Evolutionary conservation across 2,797 vertebrate species (phyloP).

Genomic region (Darevskia nairensis): DNA sequence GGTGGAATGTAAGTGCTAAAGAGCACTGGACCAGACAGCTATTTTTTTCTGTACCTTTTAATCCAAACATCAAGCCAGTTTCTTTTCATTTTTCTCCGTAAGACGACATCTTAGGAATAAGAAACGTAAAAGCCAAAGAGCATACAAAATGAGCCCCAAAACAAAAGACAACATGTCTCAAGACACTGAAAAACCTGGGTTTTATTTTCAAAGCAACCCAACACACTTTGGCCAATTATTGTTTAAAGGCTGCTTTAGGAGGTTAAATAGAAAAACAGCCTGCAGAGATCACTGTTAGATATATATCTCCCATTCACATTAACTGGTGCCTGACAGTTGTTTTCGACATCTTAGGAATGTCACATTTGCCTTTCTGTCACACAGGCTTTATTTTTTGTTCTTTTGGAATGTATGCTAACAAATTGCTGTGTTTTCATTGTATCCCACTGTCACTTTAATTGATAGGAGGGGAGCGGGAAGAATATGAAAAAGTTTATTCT

Average conservation of each 20-base stretch:
- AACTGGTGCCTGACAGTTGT: too few relatives aligned
- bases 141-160: too few relatives aligned
- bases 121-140: too few relatives aligned
- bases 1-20: not conserved
- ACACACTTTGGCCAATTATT: too few relatives aligned
- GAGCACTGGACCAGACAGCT: not conserved
- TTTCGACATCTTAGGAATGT: constrained; percentile 13
- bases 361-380: constrained; percentile 9
- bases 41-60: not conserved
- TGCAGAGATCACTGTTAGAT: too few relatives aligned
- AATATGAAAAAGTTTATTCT: constrained; percentile 65
- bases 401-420: constrained; percentile 45
- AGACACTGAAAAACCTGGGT: too few relatives aligned
- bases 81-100: constrained; percentile 40
- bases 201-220: too few relatives aligned
- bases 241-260: too few relatives aligned
- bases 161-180: too few relatives aligned
- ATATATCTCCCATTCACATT: too few relatives aligned
- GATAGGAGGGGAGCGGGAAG: constrained; percentile 28
- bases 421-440: constrained; percentile 63
- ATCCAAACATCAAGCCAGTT: constrained; percentile 49
- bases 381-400: not conserved
- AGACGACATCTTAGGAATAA: constrained; percentile 7
- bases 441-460: constrained; percentile 62
- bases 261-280: too few relatives aligned